These are phyloP conservation scores for Megaceryle alcyon DNA, from an alignment of 2,797 vertebrate genomes.

Conservation along the genomic window DNA sequence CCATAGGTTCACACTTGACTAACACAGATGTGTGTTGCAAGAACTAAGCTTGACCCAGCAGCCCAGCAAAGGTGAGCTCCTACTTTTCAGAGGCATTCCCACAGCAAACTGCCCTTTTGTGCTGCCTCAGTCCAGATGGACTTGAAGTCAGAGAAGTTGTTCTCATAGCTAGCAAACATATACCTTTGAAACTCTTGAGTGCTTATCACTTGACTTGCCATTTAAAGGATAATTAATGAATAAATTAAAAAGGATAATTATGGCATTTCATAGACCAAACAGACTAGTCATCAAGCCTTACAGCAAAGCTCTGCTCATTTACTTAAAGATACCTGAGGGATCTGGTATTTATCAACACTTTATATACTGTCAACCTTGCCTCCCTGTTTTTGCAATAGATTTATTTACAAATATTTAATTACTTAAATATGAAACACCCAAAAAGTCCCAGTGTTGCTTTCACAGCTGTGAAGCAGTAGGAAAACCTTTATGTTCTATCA, in stretches of 20 bases:
- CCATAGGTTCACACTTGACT: background rate
- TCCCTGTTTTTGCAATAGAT: conserved; percentile 61
- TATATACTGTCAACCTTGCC: conserved; percentile 58
- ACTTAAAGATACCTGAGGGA: conserved; percentile 76
- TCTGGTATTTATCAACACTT: conserved; percentile 76
- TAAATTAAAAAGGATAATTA: conserved; percentile 78
- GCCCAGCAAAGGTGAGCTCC: background rate
- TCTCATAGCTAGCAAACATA: conserved; percentile 53
- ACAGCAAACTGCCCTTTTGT: background rate
- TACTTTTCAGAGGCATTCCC: background rate
- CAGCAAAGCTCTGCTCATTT: conserved; percentile 73
- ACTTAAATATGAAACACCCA: conserved; percentile 50
- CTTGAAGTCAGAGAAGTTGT: background rate
- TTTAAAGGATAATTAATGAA: conserved; percentile 79
- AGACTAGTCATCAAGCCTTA: conserved; percentile 76
- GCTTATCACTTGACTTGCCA: conserved; percentile 67
- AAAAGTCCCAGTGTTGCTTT: conserved; percentile 10
- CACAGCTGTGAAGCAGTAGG: conserved; percentile 17
- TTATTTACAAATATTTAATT: conserved; percentile 66
- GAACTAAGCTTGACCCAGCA: background rate
- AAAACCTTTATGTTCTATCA: conserved; percentile 26
- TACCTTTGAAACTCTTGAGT: conserved; percentile 68
- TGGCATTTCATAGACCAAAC: conserved; percentile 74
- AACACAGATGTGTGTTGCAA: background rate
- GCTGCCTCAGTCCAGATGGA: background rate